Percentiles rank a stretch among this genome's conserved stretches.
Conservation (phyloP, 2,113 vertebrate species). For the Megatriorchis doriae region DNA sequence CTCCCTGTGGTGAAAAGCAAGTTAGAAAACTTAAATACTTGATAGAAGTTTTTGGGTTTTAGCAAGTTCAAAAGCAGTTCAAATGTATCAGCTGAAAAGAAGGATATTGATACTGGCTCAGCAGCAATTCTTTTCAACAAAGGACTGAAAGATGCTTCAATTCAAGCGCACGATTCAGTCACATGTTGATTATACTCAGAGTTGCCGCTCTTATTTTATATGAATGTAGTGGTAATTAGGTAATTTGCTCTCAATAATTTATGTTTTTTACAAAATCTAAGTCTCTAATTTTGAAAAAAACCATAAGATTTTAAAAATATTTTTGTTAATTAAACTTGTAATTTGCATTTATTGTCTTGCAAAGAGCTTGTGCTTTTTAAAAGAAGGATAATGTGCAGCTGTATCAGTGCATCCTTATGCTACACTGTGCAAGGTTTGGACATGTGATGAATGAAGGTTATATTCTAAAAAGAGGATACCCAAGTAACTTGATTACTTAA, state of each 20-base stretch:
- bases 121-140: neutral
- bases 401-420: neutral
- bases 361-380: neutral
- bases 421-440: neutral
- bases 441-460: neutral
- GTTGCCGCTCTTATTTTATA: neutral
- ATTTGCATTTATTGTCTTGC: neutral
- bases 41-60: neutral
- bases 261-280: neutral
- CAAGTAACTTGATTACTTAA: neutral
- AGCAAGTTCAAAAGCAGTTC: neutral
- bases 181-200: neutral
- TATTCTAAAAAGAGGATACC: neutral
- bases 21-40: neutral
- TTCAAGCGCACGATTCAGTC: neutral
- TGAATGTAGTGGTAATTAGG: neutral
- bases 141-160: neutral
- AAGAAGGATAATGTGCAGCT: neutral
- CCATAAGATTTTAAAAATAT: fast-evolving
- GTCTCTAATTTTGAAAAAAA: neutral
- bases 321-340: neutral
- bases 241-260: neutral
- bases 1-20: neutral
- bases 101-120: neutral
- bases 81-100: neutral